Percentiles rank a stretch among this genome's conserved stretches.
Evolutionary conservation across 1,140 invertebrate species (phyloP).

Genomic region (Ceratina calcarata): DNA sequence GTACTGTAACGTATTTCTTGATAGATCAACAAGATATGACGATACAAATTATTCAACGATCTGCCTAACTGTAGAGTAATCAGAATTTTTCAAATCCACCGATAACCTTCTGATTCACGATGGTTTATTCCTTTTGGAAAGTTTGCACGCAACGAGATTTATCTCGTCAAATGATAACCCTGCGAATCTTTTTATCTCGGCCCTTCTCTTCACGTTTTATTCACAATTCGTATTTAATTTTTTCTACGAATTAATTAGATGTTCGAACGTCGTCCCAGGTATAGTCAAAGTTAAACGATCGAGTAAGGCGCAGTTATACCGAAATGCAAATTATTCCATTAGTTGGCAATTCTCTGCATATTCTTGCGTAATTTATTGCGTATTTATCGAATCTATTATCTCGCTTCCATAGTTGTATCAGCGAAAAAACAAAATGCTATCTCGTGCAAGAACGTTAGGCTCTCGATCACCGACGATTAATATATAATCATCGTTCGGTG

Average conservation of each 20-base stretch:
- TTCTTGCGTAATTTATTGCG: background rate
- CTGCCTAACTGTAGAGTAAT: background rate
- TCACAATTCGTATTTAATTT: background rate
- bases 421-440: too few species aligned
- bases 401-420: background rate
- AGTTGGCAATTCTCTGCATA: background rate
- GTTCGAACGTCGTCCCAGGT: too few species aligned
- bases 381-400: background rate
- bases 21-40: background rate
- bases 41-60: background rate
- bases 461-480: too few species aligned
- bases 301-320: too few species aligned
- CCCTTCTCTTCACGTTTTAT: background rate
- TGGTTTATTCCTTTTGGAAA: background rate
- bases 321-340: background rate
- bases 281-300: too few species aligned
- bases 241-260: too few species aligned
- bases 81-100: background rate
- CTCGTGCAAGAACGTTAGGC: too few species aligned
- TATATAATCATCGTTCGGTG: background rate
- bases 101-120: background rate
- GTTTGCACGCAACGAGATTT: conserved; percentile 1
- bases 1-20: background rate
- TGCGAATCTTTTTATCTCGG: background rate
- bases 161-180: conserved; percentile 8